A percentile compares a stretch with the other conserved stretches of the same genome.
Evolutionary conservation across 2,888 invertebrate genomes (phyloP).

Genomic region (Sialis lutaria): DNA sequence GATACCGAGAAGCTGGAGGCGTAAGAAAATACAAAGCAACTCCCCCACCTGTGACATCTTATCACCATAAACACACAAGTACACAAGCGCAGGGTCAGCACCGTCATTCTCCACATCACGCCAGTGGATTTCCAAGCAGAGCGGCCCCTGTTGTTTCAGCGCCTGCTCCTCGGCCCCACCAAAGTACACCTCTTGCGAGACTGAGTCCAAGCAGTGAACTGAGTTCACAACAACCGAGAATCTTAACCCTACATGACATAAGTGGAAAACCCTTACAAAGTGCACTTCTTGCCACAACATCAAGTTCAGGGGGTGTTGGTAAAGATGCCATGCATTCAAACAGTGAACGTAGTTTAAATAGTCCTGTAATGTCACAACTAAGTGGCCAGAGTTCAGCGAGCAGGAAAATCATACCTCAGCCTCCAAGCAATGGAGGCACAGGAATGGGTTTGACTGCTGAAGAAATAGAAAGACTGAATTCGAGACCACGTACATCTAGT

Average conservation of each 20-base stretch:
- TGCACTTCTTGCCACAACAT: conserved; percentile 75
- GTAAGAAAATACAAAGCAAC: conserved; percentile 77
- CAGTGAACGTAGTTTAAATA: conserved; percentile 80
- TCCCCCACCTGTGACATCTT: conserved; percentile 61
- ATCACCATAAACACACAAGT: conserved; percentile 59
- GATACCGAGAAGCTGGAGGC: conserved; percentile 71
- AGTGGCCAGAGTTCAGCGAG: conserved; percentile 75
- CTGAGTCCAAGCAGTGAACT: conserved; percentile 84
- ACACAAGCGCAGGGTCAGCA: conserved; percentile 48
- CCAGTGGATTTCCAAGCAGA: conserved; percentile 54
- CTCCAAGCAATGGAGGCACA: conserved; percentile 47
- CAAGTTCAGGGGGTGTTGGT: conserved; percentile 73
- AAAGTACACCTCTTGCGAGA: conserved; percentile 79
- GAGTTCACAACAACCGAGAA: conserved; percentile 79
- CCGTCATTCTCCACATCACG: conserved; percentile 61
- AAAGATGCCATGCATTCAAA: conserved; percentile 82
- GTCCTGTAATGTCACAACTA: conserved; percentile 81
- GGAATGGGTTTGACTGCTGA: conserved; percentile 80
- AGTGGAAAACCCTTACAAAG: conserved; percentile 85
- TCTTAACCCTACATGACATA: conserved; percentile 83
- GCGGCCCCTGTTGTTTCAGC: conserved; percentile 53
- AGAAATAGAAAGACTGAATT: conserved; percentile 81
- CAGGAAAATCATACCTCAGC: conserved; percentile 50
- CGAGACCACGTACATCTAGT: conserved; percentile 74
- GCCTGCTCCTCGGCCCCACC: conserved; percentile 55